Evolutionary conservation across 1,140 invertebrate species (phyloP).

Genomic region (Linepithema humile): DNA sequence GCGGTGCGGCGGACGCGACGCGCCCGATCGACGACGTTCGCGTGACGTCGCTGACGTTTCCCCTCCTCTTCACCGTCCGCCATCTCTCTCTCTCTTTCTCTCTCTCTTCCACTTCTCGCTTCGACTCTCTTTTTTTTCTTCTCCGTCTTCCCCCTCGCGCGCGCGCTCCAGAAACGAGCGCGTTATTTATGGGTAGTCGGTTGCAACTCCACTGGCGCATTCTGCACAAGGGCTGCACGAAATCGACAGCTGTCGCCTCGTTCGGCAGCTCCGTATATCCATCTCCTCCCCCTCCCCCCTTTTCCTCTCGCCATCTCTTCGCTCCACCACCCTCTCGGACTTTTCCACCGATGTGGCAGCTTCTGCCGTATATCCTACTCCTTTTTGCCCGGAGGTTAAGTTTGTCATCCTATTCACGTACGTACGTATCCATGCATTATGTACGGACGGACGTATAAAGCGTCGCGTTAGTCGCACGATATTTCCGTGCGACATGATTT

Average conservation of each 20-base stretch:
- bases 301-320: neutral
- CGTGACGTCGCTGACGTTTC: slow-evolving; percentile 27
- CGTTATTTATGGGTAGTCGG: slow-evolving; percentile 73
- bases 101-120: neutral
- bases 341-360: slow-evolving; percentile 47
- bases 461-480: slow-evolving; percentile 34
- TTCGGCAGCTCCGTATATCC: slow-evolving; percentile 71
- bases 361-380: slow-evolving; percentile 50
- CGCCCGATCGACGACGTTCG: slow-evolving; percentile 32
- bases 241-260: slow-evolving; percentile 74
- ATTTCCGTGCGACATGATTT: slow-evolving; percentile 49
- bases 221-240: slow-evolving; percentile 71
- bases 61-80: neutral
- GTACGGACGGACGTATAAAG: slow-evolving; percentile 23
- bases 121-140: slow-evolving; percentile 10
- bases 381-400: slow-evolving; percentile 47
- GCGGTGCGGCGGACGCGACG: neutral
- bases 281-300: slow-evolving; percentile 40
- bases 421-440: slow-evolving; percentile 35
- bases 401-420: slow-evolving; percentile 48
- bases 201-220: slow-evolving; percentile 69
- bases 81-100: slow-evolving; percentile 6
- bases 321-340: slow-evolving; percentile 6
- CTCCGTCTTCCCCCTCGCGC: slow-evolving; percentile 21
- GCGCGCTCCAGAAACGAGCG: slow-evolving; percentile 71